Percentiles rank a stretch among this genome's conserved stretches.
phyloP scores from a whole-genome alignment of 2,888 invertebrate species.

The Caenorhabditis doughertyi region DNA sequence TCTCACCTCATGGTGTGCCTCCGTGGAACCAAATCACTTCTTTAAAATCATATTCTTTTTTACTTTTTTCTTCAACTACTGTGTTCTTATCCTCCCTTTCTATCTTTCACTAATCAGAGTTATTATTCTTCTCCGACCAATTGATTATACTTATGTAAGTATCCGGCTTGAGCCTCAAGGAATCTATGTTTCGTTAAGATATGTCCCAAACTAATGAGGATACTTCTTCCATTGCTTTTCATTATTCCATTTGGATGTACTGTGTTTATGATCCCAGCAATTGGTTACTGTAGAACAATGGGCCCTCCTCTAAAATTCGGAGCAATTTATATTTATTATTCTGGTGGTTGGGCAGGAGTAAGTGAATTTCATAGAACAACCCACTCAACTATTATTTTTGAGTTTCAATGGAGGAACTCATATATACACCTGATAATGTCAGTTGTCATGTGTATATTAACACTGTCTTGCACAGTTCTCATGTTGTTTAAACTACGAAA shows the following conservation, averaged over 20 bases:
- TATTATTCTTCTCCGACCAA: slow-evolving; percentile 36
- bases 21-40: slow-evolving; percentile 39
- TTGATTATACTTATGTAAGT: slow-evolving; percentile 19
- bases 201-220: slow-evolving; percentile 21
- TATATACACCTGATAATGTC: slow-evolving; percentile 48
- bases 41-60: slow-evolving; percentile 50
- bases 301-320: slow-evolving; percentile 31
- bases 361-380: neutral
- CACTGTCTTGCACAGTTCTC: neutral
- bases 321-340: slow-evolving; percentile 46
- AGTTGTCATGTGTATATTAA: slow-evolving; percentile 23
- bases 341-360: slow-evolving; percentile 30
- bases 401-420: slow-evolving; percentile 41
- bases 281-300: slow-evolving; percentile 51
- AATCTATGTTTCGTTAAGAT: no score
- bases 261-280: slow-evolving; percentile 41
- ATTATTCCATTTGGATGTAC: slow-evolving; percentile 44
- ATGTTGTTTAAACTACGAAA: slow-evolving; percentile 27
- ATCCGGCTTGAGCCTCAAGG: no score
- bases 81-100: slow-evolving; percentile 32
- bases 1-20: slow-evolving; percentile 52
- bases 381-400: neutral
- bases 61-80: slow-evolving; percentile 51
- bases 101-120: slow-evolving; percentile 38
- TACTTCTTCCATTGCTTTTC: slow-evolving; percentile 21